phyloP scores from a whole-genome alignment of 2,113 vertebrate genomes.

The Indri indri region DNA sequence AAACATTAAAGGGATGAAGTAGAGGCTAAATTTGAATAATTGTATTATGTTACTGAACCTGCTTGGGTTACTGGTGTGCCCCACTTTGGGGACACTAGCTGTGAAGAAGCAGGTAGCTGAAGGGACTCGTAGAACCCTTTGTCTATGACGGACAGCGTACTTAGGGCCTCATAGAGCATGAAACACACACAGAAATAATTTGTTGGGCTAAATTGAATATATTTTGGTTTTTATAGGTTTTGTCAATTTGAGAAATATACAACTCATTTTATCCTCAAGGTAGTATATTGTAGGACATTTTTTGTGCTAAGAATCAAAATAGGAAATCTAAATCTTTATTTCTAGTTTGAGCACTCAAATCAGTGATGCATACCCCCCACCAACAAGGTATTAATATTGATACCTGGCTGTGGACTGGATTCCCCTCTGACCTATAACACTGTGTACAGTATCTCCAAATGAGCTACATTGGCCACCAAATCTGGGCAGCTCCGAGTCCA shows the following conservation, averaged over 20 bases:
- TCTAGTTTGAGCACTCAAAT: not conserved
- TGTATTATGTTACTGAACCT: rapidly evolving
- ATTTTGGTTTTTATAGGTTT: not conserved
- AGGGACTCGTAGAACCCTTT: not conserved
- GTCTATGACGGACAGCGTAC: rapidly evolving
- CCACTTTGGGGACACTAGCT: not conserved
- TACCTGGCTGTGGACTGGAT: not conserved
- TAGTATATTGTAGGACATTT: not conserved
- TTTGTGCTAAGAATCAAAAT: not conserved
- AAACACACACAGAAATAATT: not conserved
- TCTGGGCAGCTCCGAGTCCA: too few species aligned
- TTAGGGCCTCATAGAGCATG: rapidly evolving
- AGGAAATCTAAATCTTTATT: not conserved
- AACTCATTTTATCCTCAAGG: not conserved
- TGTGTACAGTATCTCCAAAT: not conserved
- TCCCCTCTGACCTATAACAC: not conserved
- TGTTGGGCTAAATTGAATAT: not conserved
- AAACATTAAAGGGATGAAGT: not conserved
- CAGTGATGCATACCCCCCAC: rapidly evolving
- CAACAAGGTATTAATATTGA: too few species aligned
- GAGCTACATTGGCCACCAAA: not conserved
- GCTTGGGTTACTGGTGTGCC: not conserved
- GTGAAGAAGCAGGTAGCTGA: not conserved
- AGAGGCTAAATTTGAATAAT: not conserved
- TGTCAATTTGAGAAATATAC: not conserved